Base-by-base conservation (phyloP, 30 jellyfish, hydroid and myxozoan genomes). In the Phacellophora camtschatica region DNA sequence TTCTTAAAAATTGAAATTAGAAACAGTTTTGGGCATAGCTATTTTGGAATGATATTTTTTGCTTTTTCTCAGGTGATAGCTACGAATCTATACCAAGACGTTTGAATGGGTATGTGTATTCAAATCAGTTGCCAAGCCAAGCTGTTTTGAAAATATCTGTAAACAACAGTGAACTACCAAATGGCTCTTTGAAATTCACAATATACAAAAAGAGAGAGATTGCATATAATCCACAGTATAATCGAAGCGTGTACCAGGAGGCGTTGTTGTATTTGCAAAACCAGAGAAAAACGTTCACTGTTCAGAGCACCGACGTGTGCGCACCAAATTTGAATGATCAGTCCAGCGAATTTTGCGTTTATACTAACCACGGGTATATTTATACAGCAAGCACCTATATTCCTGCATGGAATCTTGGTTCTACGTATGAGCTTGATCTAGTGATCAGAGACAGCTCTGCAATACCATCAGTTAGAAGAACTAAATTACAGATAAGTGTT, bases 381-480 rank as follows among this genome's bases (percentile, higher is more conserved):
- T 73, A 50, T 51, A 73, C 86, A 24, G 31, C 74, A 18, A 36
- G 29, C 12, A 53, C 49, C 5, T 73, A 50, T 34, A 73, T 73
- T 18, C 86, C 86, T 15, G 86, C 48, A 9, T 29, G 51, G 71
- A 29, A 50, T 34, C 46, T 34, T 3, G 74, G 74, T 1, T 31
- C 36, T 13, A 36, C 86, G 1, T 73, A 73, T 18, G 74, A 53
- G 7, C 57, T 73, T 11, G 74, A 49, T 13, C 12, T 73, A 11
- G 86, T 51, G 27, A 74, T 73, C 18, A 51, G 86, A 55, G 86
- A 73, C 73, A 28, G 31, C 54, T 73, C 86, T 0, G 43, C 86
- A 12, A 34, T 53, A 25, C 86, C 86, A 2, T 42, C 32, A 16
- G 74, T 53, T 4, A 58, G 67, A 34, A 73, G 12, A 36, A 53